Percentiles rank a stretch among this genome's conserved stretches.
Evolutionary conservation across 2,113 vertebrate genomes (phyloP).

Genomic region (Caloenas nicobarica): DNA sequence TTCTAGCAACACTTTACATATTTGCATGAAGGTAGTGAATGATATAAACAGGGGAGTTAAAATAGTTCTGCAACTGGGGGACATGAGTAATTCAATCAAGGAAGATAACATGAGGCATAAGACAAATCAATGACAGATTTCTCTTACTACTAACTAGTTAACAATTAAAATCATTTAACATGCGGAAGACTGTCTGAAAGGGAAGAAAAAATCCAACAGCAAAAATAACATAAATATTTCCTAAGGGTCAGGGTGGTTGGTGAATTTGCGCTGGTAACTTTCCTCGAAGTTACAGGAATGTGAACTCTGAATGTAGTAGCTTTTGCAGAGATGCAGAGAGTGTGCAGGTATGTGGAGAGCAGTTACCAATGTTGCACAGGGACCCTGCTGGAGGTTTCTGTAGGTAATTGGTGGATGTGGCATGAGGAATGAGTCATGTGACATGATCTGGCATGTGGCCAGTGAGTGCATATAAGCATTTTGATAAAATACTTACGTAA

Average conservation of each 20-base stretch:
- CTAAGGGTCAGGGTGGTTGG: not conserved
- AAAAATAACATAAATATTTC: not conserved
- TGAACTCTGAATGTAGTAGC: not conserved
- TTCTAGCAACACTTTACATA: not conserved
- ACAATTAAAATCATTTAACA: not conserved
- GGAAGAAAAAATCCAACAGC: not conserved
- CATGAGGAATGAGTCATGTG: not conserved
- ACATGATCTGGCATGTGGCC: not conserved
- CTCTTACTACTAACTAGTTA: not conserved
- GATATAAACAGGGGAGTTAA: not conserved
- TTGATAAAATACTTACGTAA: not conserved
- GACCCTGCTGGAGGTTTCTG: not conserved
- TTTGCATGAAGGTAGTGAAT: not conserved
- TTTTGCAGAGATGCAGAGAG: not conserved
- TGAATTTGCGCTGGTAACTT: not conserved
- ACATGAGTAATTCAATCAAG: not conserved
- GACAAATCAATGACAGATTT: not conserved
- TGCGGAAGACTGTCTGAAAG: not conserved
- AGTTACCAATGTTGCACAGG: not conserved
- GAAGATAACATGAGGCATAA: not conserved
- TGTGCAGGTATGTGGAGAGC: not conserved
- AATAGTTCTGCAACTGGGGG: not conserved
- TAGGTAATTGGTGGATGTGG: not conserved
- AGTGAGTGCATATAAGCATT: not conserved
- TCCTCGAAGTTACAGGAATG: not conserved